phyloP scores from a whole-genome alignment of 2,797 vertebrate species.

The Apogon hyalosoma region DNA sequence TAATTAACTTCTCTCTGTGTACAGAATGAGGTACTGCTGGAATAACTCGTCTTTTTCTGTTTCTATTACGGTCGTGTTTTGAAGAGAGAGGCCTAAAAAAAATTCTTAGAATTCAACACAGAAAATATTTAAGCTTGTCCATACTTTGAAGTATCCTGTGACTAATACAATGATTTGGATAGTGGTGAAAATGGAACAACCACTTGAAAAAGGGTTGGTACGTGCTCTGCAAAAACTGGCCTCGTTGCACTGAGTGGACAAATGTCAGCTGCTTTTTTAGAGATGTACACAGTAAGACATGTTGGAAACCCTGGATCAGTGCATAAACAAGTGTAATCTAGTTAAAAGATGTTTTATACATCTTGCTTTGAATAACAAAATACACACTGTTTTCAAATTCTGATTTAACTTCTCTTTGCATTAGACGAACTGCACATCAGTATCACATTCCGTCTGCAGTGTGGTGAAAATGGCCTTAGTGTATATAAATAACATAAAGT shows the following conservation, averaged over 20 bases:
- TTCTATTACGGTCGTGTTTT: conserved; percentile 78
- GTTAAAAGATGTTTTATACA: conserved; percentile 59
- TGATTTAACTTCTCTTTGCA: conserved; percentile 18
- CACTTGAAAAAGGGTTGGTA: conserved; percentile 59
- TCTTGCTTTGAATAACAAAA: conserved; percentile 27
- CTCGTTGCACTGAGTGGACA: conserved; percentile 44
- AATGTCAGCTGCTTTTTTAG: conserved; percentile 45
- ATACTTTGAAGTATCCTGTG: conserved; percentile 74
- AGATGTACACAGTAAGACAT: conserved; percentile 22
- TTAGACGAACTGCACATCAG: conserved; percentile 35
- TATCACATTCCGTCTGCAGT: conserved; percentile 43
- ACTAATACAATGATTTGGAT: conserved; percentile 71
- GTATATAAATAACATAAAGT: conserved; percentile 68
- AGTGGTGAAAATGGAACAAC: conserved; percentile 57
- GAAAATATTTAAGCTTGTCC: conserved; percentile 54
- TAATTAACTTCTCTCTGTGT: conserved; percentile 84
- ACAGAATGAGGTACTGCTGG: conserved; percentile 75
- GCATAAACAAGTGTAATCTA: conserved; percentile 56
- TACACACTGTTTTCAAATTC: conserved; percentile 12
- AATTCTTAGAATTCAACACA: conserved; percentile 67
- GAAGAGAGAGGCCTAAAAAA: conserved; percentile 39
- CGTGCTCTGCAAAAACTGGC: conserved; percentile 42
- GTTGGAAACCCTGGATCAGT: conserved; percentile 20
- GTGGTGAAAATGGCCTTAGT: conserved; percentile 32
- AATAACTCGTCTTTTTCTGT: conserved; percentile 78